Evolutionary conservation across 2,113 vertebrate species (phyloP), one percentile per base, ranked within the genome.

Genomic region (Equus przewalskii): DNA sequence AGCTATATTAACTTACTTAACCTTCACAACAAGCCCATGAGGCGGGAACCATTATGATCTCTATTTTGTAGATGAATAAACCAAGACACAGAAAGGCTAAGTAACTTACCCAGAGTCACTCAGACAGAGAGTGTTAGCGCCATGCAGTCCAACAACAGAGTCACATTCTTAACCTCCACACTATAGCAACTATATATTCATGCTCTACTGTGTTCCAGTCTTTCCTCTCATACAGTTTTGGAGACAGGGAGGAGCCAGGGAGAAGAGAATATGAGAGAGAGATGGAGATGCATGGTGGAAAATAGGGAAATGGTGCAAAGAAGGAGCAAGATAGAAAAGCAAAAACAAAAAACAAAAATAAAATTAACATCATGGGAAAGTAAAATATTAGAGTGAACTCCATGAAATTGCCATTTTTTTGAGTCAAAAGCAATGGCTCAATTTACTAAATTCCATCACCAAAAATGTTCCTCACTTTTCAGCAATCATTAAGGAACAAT

Each of bases 161-260:
- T 21, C 12, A 13, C 3, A 0, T 46, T 58, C 12, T 18, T 41
- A 30, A 26, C 44, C 1, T 1, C n/a, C 2, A 5, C 19, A 4
- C 16, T 1, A 0, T 16, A 6, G 1, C 0, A 7, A 58, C n/a
- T 44, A 8, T 0, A 2, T 2, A 7, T 30, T 18, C 33, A 13
- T 1, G 6, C 2, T 58, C 26, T 64, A 8, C n/a, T 44, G 44
- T 21, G 56, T 10, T 14, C 62, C 30, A 9, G 13, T 21, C 22
- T 94, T 76, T 41, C 60, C 7, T 46, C 6, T 3, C 41, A 2
- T 0, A 7, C 4, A 58, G 36, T 11, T 72, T n/a, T 85, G 49
- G 49, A 65, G 7, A 16, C 36, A n/a, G 21, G 7, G 28, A 67
- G 36, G 5, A 36, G 22, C 22, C 41, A 33, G 7, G 15, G 30